Evolutionary conservation across 1,140 invertebrate species (phyloP), one percentile per base, ranked within the genome.

Genomic region (Ceratina australensis): DNA sequence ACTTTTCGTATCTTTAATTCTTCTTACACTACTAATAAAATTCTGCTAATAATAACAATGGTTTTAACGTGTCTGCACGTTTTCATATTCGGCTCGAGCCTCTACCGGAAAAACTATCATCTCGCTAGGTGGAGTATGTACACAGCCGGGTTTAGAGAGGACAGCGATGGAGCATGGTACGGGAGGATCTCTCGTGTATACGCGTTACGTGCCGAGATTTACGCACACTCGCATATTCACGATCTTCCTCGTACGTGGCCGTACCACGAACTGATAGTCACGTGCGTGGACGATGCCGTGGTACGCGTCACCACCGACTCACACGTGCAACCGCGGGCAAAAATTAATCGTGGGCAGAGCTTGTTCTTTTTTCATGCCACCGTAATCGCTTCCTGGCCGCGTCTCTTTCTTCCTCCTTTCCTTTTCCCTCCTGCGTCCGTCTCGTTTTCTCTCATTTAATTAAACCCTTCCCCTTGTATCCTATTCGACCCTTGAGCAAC

Each of bases 201-300:
- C 10, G 28, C 69, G 42, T 20, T 61, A 18, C 33, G 59, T 72
- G 18, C 47, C 24, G 59, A 72, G 59, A 72, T 42, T 72, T 72
- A 72, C 71, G 22, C 59, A 72, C 59, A 72, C 71, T 72, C 8
- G 47, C 59, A 16, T 65, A 56, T 56, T 24, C 52, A 66, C 18
- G 13, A 47, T 66, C 50, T 57, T 66, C 2, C 50, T 26, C 61
- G 61, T 74, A 74, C 72, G 72, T 57, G 63, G 72, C 72, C 72
- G 72, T 74, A 74, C 72, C 72, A 74, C 72, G 72, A 74, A 42
- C 72, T 74, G 61, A 66, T 66, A 57, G 33, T 74, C 63, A 74
- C 72, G 72, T 63, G 57, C 61, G 52, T 66, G 50, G 52, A 65
- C 61, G 61, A 74, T 28, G 33, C 33, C 42, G 28, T 22, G 33